Base-by-base conservation (phyloP, 2,797 vertebrate genomes). In the Anguilla pacifica region DNA sequence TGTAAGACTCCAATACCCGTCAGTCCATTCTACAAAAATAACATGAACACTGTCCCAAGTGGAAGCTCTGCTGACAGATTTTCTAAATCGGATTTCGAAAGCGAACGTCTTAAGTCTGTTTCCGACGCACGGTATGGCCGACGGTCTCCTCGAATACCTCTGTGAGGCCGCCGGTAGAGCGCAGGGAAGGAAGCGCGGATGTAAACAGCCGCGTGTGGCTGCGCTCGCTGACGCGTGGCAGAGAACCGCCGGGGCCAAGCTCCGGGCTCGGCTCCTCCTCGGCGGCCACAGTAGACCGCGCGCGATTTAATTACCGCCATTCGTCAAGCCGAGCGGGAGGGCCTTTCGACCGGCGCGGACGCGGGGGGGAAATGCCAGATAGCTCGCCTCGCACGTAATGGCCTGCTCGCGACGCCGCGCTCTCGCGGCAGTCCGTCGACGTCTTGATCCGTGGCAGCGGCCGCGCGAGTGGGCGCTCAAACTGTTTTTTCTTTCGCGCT, bases 271-370 rank as follows among this genome's bases (percentile, higher is more conserved):
- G 35, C 79, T 51, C 46, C 3, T 82, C 28, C 79, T 49, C 79
- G 6, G 22, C 79, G 2, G 79, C 43, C 43, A 82, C 79, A 82
- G n/a, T 51, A n/a, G 43, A 51, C 43, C 46, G 46, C 6, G 28
- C 19, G 88, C 87, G 89, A 86, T 85, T 70, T 88, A 85, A 90
- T 91, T 88, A 90, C 82, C 87, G 88, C 88, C 39, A 89, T 90
- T 92, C 88, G 57, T 70, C 61, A 39, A 90, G 11, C 72, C 72
- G 70, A 86, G 25, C 70, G 2, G 31, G 74, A 46, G 35, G 85
- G 82, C 84, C 39, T 53, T 83, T 77, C 83, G 89, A 81, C 89
- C 86, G 88, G 85, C 74, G 81, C 67, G 59, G 77, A 83, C 39
- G 59, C 85, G 28, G 81, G 43, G 43, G 43, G 53, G 61, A 57